Percentiles rank a stretch among this genome's conserved stretches.
These are phyloP conservation scores for Psittacara wagleri DNA, from an alignment of 2,113 vertebrate species.

Conservation along the genomic window DNA sequence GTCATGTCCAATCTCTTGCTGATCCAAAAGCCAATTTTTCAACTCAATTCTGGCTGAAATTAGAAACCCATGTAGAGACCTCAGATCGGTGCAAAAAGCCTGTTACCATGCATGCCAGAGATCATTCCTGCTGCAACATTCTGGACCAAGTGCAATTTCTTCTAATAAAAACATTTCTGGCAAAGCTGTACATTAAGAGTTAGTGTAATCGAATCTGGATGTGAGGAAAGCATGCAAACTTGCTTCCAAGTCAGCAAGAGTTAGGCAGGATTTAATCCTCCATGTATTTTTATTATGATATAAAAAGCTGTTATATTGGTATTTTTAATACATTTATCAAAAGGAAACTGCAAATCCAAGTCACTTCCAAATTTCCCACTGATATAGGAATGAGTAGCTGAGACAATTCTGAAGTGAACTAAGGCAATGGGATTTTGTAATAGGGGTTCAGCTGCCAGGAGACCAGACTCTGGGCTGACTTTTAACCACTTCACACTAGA, in stretches of 20 bases:
- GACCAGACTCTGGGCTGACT: constrained; percentile 3
- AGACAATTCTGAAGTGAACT: constrained; percentile 29
- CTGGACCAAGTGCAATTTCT: constrained; percentile 66
- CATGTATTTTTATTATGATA: constrained; percentile 73
- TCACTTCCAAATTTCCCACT: constrained; percentile 55
- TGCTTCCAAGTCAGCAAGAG: constrained; percentile 74
- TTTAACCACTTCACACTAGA: constrained; percentile 55
- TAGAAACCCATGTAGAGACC: constrained; percentile 57
- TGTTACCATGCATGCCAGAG: constrained; percentile 57
- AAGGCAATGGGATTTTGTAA: constrained; percentile 34
- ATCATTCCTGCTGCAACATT: constrained; percentile 68
- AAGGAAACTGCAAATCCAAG: constrained; percentile 27
- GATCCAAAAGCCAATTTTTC: constrained; percentile 66
- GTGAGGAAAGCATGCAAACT: constrained; percentile 69
- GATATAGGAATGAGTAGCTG: constrained; percentile 56
- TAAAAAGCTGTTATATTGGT: constrained; percentile 64
- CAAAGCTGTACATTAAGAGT: constrained; percentile 46
- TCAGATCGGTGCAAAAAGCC: constrained; percentile 51
- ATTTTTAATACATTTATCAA: constrained; percentile 67
- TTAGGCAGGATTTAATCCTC: constrained; percentile 68
- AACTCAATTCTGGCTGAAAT: constrained; percentile 63
- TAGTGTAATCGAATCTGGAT: constrained; percentile 72
- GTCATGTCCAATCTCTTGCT: constrained; percentile 57
- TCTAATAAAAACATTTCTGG: constrained; percentile 72
- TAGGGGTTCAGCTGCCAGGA: constrained; percentile 29